Percentiles rank a stretch among this genome's conserved stretches.
phyloP scores from a whole-genome alignment of 2,888 invertebrate genomes.

The Dryobotodes eremita region DNA sequence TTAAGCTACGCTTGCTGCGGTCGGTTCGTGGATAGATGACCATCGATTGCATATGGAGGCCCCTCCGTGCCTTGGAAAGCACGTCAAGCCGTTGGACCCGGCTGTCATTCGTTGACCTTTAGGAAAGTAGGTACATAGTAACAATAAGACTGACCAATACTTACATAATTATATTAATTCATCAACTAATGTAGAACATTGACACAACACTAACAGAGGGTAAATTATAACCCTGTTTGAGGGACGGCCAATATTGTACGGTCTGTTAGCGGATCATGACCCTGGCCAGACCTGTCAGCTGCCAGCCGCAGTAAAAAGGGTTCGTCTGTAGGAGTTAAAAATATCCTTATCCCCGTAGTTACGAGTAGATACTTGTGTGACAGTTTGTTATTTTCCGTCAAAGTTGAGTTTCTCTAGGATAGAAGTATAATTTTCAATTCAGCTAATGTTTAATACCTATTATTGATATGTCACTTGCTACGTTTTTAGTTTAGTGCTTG shows the following conservation, averaged over 20 bases:
- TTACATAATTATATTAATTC: too few relatives aligned
- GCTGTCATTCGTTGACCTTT: not conserved
- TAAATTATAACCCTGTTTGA: slow-evolving; percentile 30
- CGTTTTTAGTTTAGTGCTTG: too few relatives aligned
- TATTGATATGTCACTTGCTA: too few relatives aligned
- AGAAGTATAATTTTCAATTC: not conserved
- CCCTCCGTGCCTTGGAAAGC: not conserved
- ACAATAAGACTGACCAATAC: too few relatives aligned
- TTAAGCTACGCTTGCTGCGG: not conserved
- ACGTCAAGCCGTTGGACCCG: not conserved
- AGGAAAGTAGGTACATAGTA: not conserved
- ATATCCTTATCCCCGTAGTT: slow-evolving; percentile 7
- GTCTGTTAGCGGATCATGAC: slow-evolving; percentile 20
- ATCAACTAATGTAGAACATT: not conserved
- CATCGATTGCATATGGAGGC: not conserved
- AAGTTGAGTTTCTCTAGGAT: not conserved
- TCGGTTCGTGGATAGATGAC: not conserved
- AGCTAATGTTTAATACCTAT: not conserved
- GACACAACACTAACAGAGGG: slow-evolving; percentile 8
- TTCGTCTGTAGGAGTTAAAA: slow-evolving; percentile 36
- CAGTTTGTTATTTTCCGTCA: slow-evolving; percentile 14
- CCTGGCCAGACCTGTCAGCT: slow-evolving; percentile 38
- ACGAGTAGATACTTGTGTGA: slow-evolving; percentile 4
- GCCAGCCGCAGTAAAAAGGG: slow-evolving; percentile 50
- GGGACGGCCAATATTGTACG: slow-evolving; percentile 7